Evolutionary conservation across 2,113 vertebrate genomes (phyloP), one percentile per base, ranked within the genome.

Genomic region (Loxodonta africana): DNA sequence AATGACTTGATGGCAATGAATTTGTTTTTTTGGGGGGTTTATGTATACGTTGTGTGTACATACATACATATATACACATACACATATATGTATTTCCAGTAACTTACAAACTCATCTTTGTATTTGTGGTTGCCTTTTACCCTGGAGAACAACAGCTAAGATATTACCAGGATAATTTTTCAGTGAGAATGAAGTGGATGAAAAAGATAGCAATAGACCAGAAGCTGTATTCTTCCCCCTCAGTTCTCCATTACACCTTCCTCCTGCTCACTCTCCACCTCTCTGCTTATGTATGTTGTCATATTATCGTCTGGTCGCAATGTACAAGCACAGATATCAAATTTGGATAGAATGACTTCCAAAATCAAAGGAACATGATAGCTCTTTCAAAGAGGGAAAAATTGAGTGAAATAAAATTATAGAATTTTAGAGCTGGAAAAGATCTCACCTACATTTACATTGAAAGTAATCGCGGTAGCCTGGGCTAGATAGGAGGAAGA

Each of bases 371-470:
- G 53, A 81, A 28, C 78, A 53, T 85, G 23, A 77, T 57, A 18
- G 62, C 46, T 86, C 41, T 86, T 89, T 81, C 46, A 82, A 80
- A 76, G 44, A 83, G 8, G 82, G 44, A 15, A 78, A 87, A 78
- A 71, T 6, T 41, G 10, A 8, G 4, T 96, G 3, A 77, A 74
- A 23, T 63, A 28, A 20, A 44, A 7, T 51, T 92, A 41, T 0
- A 86, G 62, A 73, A 81, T 73, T 95, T 94, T 90, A 82, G 44
- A 92, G 33, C 6, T 91, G 21, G 15, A 85, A 95, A 73, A 6
- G 21, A 76, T 15, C 57, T 92, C 73, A n/a, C 41, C 30, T 48
- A 23, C 20, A 83, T 81, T 44, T 37, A 83, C 21, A 69, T 71
- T 48, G 44, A 78, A 30, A 15, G 15, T 69, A 89, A 74, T 73